Conservation (phyloP, 2,113 vertebrate species). For the Poecilia latipinna region DNA sequence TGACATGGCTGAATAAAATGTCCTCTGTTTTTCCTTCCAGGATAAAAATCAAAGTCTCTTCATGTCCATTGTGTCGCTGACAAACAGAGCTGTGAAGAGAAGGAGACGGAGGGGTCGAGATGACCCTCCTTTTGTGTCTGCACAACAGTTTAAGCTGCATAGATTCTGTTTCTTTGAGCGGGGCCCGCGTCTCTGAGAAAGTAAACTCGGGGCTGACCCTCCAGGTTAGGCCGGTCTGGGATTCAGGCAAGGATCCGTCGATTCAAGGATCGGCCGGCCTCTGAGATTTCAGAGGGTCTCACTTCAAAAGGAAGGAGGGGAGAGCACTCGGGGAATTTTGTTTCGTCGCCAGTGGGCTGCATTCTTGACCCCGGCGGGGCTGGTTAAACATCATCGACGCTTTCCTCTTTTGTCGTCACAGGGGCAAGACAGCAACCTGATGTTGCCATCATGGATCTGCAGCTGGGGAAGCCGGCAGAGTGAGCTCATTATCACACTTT, state of each 20-base stretch:
- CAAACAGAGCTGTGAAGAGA: constrained; percentile 60
- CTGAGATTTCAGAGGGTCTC: constrained; percentile 62
- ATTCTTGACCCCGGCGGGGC: constrained; percentile 82
- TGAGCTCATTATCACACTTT: constrained; percentile 69
- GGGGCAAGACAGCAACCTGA: constrained; percentile 77
- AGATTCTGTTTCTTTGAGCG: constrained; percentile 83
- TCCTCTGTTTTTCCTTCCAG: constrained; percentile 27
- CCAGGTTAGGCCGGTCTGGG: constrained; percentile 84
- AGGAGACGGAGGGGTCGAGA: constrained; percentile 44
- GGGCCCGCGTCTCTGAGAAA: constrained; percentile 84
- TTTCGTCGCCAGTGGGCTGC: constrained; percentile 74
- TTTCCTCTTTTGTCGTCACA: constrained; percentile 75
- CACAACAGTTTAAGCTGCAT: constrained; percentile 83
- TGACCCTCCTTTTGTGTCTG: constrained; percentile 72
- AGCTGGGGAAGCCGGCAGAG: constrained; percentile 56
- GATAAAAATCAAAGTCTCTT: constrained; percentile 50
- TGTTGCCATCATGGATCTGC: constrained; percentile 71
- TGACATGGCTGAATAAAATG: constrained; percentile 39
- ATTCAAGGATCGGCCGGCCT: constrained; percentile 65
- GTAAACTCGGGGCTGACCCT: constrained; percentile 87
- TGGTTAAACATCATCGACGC: constrained; percentile 81
- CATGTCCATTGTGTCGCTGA: constrained; percentile 61
- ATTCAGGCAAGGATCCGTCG: constrained; percentile 68
- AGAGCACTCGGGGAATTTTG: constrained; percentile 80
- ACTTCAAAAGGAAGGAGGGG: constrained; percentile 77